A percentile compares a stretch with the other conserved stretches of the same genome.
These are phyloP conservation scores for Aegithalos caudatus DNA, from an alignment of 2,113 vertebrate genomes.

Conservation along the genomic window DNA sequence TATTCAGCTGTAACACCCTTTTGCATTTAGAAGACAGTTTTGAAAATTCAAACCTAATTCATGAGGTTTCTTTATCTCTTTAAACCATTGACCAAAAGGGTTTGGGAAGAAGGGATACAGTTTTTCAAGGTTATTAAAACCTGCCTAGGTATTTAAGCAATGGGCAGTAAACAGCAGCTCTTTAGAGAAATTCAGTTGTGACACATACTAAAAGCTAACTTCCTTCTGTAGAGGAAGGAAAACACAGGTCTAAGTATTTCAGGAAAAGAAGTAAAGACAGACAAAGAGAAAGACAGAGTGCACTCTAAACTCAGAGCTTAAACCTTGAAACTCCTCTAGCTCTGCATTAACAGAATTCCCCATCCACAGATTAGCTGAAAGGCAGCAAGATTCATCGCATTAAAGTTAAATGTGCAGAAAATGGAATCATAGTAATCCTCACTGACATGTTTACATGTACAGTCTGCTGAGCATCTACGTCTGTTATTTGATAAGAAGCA, in stretches of 20 bases:
- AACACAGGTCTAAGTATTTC: not conserved
- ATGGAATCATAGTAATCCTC: not conserved
- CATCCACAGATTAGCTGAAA: not conserved
- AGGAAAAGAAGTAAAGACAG: not conserved
- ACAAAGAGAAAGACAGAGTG: not conserved
- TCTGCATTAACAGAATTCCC: not conserved
- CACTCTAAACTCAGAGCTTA: not conserved
- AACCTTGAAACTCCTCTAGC: not conserved
- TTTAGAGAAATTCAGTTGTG: not conserved
- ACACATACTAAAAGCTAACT: not conserved
- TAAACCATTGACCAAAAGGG: not conserved
- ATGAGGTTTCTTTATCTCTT: not conserved
- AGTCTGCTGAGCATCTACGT: not conserved
- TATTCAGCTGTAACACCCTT: not conserved
- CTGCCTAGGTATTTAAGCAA: not conserved
- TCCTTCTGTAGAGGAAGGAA: not conserved
- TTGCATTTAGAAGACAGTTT: not conserved
- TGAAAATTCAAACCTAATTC: not conserved
- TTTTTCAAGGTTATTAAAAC: not conserved
- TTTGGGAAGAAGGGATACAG: not conserved
- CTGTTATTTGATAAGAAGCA: not conserved
- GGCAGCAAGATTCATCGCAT: not conserved
- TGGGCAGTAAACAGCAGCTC: not conserved
- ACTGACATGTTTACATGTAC: not conserved
- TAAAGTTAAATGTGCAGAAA: constrained; percentile 1